These are phyloP conservation scores for Turritopsis rubra DNA, from an alignment of 30 jellyfish, hydroid and myxozoan species.

Conservation along the genomic window DNA sequence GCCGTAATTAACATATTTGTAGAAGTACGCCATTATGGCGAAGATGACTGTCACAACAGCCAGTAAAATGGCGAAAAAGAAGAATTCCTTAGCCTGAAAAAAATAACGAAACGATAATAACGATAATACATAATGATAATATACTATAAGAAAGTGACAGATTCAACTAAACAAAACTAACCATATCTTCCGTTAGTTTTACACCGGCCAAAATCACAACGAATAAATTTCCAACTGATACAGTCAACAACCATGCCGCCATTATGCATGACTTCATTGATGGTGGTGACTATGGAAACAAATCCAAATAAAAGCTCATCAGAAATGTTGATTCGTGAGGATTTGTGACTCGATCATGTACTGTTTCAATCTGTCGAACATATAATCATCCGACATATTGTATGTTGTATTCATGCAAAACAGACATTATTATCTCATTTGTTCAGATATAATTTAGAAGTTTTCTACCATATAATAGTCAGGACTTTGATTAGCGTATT, in stretches of 20 bases:
- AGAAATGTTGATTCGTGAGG: background rate
- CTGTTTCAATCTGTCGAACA: background rate
- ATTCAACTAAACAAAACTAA: slow-evolving; percentile 24
- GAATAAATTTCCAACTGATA: slow-evolving; percentile 93
- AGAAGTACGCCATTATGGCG: slow-evolving; percentile 92
- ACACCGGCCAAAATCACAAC: slow-evolving; percentile 97
- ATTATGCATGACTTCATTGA: slow-evolving; percentile 97
- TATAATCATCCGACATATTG: background rate
- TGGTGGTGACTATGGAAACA: slow-evolving; percentile 84
- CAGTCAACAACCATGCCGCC: slow-evolving; percentile 99
- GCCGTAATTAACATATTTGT: slow-evolving; percentile 85
- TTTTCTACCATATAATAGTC: background rate
- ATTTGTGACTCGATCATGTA: too few species aligned
- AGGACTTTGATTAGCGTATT: too few species aligned
- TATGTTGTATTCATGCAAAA: background rate
- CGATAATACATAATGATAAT: too few species aligned
- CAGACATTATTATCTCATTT: background rate
- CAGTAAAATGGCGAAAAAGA: slow-evolving; percentile 83
- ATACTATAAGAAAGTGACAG: too few species aligned
- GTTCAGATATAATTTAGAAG: too few species aligned
- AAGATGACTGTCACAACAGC: slow-evolving; percentile 84
- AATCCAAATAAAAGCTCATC: background rate
- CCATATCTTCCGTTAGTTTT: slow-evolving; percentile 95
- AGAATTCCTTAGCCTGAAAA: slow-evolving; percentile 93
- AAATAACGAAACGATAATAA: background rate